Percentiles rank a stretch among this genome's conserved stretches.
phyloP scores from a whole-genome alignment of 2,113 vertebrate species.

The Dendropsophus ebraccatus region DNA sequence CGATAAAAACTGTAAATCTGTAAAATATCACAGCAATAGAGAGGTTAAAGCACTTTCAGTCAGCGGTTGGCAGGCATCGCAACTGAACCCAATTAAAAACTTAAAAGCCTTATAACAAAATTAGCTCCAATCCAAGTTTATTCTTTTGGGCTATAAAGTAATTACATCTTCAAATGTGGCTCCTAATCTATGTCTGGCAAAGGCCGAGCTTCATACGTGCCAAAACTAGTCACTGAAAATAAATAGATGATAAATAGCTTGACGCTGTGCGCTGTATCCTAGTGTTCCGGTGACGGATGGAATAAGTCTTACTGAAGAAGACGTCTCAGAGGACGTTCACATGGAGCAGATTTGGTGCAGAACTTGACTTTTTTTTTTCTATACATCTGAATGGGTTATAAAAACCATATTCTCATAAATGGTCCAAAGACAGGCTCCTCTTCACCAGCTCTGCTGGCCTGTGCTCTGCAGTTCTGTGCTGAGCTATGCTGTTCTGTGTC shows the following conservation, averaged over 20 bases:
- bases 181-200: slow-evolving; percentile 37
- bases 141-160: slow-evolving; percentile 44
- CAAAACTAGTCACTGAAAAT: slow-evolving; percentile 23
- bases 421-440: too few species aligned
- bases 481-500: too few species aligned
- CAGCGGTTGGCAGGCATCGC: slow-evolving; percentile 25
- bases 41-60: slow-evolving; percentile 39
- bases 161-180: slow-evolving; percentile 42
- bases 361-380: too few species aligned
- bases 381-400: too few species aligned
- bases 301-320: not conserved
- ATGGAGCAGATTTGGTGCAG: too few species aligned
- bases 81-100: slow-evolving; percentile 42
- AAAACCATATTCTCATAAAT: too few species aligned
- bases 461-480: too few species aligned
- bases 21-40: not conserved
- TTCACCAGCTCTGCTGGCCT: too few species aligned
- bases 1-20: not conserved
- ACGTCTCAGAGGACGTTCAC: not conserved
- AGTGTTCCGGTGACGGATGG: not conserved
- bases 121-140: slow-evolving; percentile 49
- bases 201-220: not conserved
- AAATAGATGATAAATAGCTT: slow-evolving; percentile 13
- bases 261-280: not conserved
- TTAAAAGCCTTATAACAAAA: slow-evolving; percentile 55